Base-by-base conservation (phyloP, 2,888 invertebrate species). In the Idaea biselata region DNA sequence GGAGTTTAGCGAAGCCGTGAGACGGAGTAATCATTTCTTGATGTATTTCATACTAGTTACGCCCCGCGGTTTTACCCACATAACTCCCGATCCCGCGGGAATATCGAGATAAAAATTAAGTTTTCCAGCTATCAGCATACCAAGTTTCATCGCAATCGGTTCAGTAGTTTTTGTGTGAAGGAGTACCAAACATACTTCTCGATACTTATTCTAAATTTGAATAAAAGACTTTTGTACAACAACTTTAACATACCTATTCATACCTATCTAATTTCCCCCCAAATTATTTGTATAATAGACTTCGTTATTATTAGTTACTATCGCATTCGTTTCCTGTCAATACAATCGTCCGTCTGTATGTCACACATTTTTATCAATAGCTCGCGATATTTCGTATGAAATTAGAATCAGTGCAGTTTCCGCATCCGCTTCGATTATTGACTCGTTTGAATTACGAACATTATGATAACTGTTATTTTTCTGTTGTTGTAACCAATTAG, bases 321-420 rank as follows among this genome's bases (percentile, higher is more conserved):
- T 90, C 88, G 80, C 86, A 82, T 86, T 44, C 11, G 88, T 89
- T 88, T 89, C 88, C 90, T 88, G 89, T 88, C 89, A 88, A 90
- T 90, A 89, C 84, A 88, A 87, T 81, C 80, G 75, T 71, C 74
- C 76, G 78, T 80, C 61, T 64, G 33, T 73, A 74, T 74, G 72
- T 76, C 70, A 88, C 88, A 86, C 86, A 83, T 86, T 87, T 86
- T 91, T 91, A 91, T 91, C 91, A 89, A 91, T 90, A 86, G 84
- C 86, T 87, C 86, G 88, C 87, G 86, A 88, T 91, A 87, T 88
- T 89, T 87, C 83, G 85, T 89, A 89, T 84, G 89, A 88, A 91
- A 87, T 91, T 91, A 88, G 90, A 92, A 92, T 91, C 91, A 89
- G 88, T 88, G 89, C 87, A 79, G 90, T 88, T 86, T 91, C 92